phyloP scores from a whole-genome alignment of 37 sponge, comb jelly and placozoan species.

The Dysidea cf. avara region DNA sequence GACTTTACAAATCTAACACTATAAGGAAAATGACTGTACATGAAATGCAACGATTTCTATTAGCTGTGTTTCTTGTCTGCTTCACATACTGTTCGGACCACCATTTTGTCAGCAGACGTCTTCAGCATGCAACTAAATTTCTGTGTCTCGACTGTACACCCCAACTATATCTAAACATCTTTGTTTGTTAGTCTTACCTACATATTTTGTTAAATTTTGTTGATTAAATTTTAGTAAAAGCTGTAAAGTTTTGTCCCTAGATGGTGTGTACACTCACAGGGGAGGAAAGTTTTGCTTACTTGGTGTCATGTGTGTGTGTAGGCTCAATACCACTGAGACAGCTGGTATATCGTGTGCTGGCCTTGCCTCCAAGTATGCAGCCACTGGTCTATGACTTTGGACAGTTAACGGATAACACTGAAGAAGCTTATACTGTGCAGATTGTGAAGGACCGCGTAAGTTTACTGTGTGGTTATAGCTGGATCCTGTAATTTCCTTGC shows the following conservation, averaged over 20 bases:
- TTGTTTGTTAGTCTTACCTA: neutral
- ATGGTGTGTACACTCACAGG: too few species aligned
- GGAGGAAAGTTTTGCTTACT: too few species aligned
- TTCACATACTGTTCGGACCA: too few species aligned
- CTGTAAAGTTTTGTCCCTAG: too few species aligned
- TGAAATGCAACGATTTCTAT: too few species aligned
- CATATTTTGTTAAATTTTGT: neutral
- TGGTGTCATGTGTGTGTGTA: slow-evolving; percentile 8
- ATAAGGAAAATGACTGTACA: too few species aligned
- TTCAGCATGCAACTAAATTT: too few species aligned
- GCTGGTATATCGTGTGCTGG: slow-evolving; percentile 91
- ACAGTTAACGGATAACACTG: slow-evolving; percentile 68
- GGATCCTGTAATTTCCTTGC: neutral
- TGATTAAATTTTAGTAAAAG: neutral
- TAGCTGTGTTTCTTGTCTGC: too few species aligned
- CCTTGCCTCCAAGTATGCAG: slow-evolving; percentile 85
- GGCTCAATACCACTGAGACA: slow-evolving; percentile 84
- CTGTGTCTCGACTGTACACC: too few species aligned
- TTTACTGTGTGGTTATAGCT: neutral
- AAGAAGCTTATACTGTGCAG: slow-evolving; percentile 64
- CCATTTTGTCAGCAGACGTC: too few species aligned
- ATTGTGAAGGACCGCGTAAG: slow-evolving; percentile 80
- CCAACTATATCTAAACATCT: too few species aligned
- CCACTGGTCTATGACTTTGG: slow-evolving; percentile 97
- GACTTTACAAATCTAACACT: too few species aligned